These are phyloP conservation scores for Kuschelorhynchus macadamiae DNA, from an alignment of 2,888 invertebrate species.

Conservation along the genomic window DNA sequence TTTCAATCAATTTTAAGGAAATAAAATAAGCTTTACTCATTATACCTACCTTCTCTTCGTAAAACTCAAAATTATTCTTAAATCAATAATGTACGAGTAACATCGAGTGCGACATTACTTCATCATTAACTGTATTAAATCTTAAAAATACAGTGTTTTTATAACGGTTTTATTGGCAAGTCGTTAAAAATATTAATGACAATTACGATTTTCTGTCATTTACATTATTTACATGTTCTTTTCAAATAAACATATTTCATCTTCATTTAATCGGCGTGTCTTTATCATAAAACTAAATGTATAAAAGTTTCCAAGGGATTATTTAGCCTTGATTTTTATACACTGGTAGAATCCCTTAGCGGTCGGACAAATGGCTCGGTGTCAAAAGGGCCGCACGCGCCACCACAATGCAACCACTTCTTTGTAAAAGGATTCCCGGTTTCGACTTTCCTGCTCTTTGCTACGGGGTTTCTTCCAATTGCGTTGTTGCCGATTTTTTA, in stretches of 20 bases:
- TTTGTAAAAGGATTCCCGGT: constrained; percentile 34
- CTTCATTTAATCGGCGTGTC: neutral
- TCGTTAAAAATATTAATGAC: no score
- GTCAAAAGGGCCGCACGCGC: constrained; percentile 44
- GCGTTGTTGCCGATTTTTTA: constrained; percentile 1
- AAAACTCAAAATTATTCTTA: no score
- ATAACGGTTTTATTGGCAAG: no score
- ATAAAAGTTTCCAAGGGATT: constrained; percentile 7
- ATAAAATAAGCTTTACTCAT: no score
- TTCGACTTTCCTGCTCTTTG: constrained; percentile 19
- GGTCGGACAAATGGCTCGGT: constrained; percentile 36
- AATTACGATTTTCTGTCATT: no score
- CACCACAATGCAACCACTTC: constrained; percentile 38
- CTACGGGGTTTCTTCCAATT: constrained; percentile 12
- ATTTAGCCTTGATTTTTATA: constrained; percentile 30
- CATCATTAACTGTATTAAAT: no score
- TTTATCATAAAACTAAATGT: constrained; percentile 6
- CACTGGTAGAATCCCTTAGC: constrained; percentile 20
- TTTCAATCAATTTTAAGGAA: no score
- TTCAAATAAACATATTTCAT: neutral
- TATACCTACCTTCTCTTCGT: no score
- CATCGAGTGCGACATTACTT: no score
- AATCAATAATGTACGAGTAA: no score
- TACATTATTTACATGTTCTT: no score
- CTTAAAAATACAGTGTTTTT: no score